Evolutionary conservation across 1,140 invertebrate genomes (phyloP), one percentile per base, ranked within the genome.

Genomic region (Nylanderia fulva): DNA sequence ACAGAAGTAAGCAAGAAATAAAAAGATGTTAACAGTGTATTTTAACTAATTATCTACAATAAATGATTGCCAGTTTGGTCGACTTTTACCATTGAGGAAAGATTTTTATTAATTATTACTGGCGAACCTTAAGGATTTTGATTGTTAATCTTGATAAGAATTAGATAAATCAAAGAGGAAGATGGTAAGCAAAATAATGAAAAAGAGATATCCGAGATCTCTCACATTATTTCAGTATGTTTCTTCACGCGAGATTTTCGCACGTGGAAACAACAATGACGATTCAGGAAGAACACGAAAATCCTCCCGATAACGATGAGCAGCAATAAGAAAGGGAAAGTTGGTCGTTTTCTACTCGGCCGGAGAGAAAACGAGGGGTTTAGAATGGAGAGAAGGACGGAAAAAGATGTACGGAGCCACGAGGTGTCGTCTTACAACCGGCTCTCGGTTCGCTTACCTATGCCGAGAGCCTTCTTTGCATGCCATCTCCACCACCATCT

Each of bases 401-500:
- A 91, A 88, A 91, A 88, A 91, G 91, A 90, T 91, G 90, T 92
- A 89, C 86, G 87, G 90, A 92, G 88, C 90, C 90, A 86, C 90
- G 93, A 95, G 94, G 94, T 95, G 94, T 94, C 93, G 94, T 92
- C 93, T 95, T 94, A 94, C 94, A 94, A 95, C 94, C 94, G 94
- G 93, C 94, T 95, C 94, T 95, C 92, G 92, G 91, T 94, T 93
- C 92, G 90, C 92, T 94, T 94, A 93, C 92, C 92, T 92, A 93
- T 91, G 92, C 93, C 58, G 92, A 94, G 92, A 94, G 93, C 91
- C 93, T 93, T 91, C 92, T 95, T 94, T 94, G 94, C 94, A 95
- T 94, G 93, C 94, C 94, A 95, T 94, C 94, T 94, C 90, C 91
- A 94, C 92, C 93, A 94, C 93, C 93, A 94, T 94, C 94, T 94